These are phyloP conservation scores for Campylomormyrus numenius DNA, from an alignment of 2,113 vertebrate species.

Conservation along the genomic window DNA sequence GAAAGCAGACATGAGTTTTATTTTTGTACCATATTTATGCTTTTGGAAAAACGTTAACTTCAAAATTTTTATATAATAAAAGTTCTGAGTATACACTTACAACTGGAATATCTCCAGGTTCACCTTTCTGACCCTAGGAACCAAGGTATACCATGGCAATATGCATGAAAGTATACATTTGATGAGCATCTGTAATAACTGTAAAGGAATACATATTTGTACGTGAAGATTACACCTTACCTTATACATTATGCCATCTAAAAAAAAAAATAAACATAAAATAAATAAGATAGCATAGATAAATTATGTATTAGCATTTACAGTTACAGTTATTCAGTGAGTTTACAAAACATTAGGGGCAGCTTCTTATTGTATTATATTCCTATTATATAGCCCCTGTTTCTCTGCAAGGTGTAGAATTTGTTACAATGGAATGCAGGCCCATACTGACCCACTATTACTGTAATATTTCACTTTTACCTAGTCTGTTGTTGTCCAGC, in stretches of 20 bases:
- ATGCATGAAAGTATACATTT: neutral
- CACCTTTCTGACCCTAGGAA: constrained; percentile 87
- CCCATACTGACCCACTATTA: neutral
- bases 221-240: constrained; percentile 29
- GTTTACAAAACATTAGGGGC: neutral
- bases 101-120: constrained; percentile 86
- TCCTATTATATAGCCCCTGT: neutral
- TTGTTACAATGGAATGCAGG: neutral
- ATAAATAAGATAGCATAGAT: neutral
- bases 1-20: neutral
- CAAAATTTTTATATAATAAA: neutral
- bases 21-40: neutral
- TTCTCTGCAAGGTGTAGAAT: neutral
- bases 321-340: neutral
- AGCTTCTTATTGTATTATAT: neutral
- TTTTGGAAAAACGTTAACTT: neutral
- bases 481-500: constrained; percentile 29
- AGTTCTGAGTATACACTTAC: constrained; percentile 61
- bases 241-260: constrained; percentile 44
- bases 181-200: neutral
- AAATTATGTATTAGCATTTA: neutral
- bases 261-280: neutral
- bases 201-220: neutral
- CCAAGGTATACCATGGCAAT: neutral
- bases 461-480: constrained; percentile 25